phyloP scores from a whole-genome alignment of 2,888 invertebrate species.

The Trachelus troglodyta region DNA sequence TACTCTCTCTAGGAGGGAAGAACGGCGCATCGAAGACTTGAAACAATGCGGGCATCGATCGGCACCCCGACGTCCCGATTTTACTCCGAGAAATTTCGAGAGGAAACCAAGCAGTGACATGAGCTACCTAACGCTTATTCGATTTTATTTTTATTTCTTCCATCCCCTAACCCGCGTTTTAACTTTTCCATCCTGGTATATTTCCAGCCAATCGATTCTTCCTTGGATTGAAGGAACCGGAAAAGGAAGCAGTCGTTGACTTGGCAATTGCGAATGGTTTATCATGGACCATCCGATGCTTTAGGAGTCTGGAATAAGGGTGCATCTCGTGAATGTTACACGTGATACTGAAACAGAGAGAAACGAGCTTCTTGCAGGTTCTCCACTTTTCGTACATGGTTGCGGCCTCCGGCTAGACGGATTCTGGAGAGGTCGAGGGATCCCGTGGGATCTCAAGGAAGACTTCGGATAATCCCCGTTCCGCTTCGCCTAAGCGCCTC shows the following conservation, averaged over 20 bases:
- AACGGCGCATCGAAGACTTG: constrained; percentile 22
- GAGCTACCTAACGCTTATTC: background rate
- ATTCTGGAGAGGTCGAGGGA: constrained; percentile 19
- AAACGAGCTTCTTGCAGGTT: background rate
- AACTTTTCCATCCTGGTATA: constrained; percentile 6
- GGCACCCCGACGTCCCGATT: constrained; percentile 9
- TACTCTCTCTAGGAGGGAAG: constrained; percentile 11
- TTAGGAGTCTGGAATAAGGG: background rate
- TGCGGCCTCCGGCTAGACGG: constrained; percentile 4
- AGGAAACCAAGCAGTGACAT: background rate
- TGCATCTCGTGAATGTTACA: background rate
- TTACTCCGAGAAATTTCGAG: background rate
- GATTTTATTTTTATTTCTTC: constrained; percentile 22
- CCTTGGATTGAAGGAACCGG: background rate
- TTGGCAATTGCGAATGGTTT: background rate
- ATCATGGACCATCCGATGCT: background rate
- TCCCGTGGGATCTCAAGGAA: constrained; percentile 46
- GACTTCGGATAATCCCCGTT: constrained; percentile 52
- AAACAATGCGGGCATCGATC: constrained; percentile 48
- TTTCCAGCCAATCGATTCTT: constrained; percentile 4
- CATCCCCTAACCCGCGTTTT: constrained; percentile 1
- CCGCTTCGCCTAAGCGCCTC: constrained; percentile 47
- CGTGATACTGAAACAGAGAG: background rate
- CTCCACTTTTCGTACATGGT: background rate
- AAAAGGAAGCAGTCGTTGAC: background rate